Percentiles rank a stretch among this genome's conserved stretches.
Evolutionary conservation across 1,140 invertebrate species (phyloP).

Genomic region (Drosophila nebulosa): DNA sequence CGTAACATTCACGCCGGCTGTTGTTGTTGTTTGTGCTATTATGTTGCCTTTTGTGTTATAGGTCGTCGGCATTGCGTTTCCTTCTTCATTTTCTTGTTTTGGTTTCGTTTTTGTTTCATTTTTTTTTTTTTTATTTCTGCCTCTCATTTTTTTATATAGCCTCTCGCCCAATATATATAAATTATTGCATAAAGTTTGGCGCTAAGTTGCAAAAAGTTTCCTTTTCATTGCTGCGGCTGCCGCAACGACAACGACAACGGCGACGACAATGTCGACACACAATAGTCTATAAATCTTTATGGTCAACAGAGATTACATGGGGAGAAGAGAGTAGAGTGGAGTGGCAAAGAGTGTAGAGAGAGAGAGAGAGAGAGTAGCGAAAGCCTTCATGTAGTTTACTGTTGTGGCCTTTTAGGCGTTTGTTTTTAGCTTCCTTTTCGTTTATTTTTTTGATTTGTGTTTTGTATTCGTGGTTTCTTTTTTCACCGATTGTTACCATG

Average conservation of each 20-base stretch:
- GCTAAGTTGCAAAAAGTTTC: slow-evolving; percentile 80
- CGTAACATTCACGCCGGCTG: slow-evolving; percentile 35
- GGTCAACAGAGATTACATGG: slow-evolving; percentile 79
- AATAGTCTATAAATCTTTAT: slow-evolving; percentile 80
- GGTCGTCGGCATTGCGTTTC: slow-evolving; percentile 55
- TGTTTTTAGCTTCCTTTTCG: slow-evolving; percentile 11
- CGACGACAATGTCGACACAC: slow-evolving; percentile 57
- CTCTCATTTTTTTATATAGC: slow-evolving; percentile 45
- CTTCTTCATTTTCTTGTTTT: slow-evolving; percentile 26
- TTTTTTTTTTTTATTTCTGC: background rate
- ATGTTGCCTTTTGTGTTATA: slow-evolving; percentile 70
- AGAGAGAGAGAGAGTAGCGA: slow-evolving; percentile 8
- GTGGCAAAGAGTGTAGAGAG: slow-evolving; percentile 12
- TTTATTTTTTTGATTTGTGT: slow-evolving; percentile 72
- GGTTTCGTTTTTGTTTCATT: slow-evolving; percentile 32
- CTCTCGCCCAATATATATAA: slow-evolving; percentile 72
- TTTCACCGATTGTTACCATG: slow-evolving; percentile 42
- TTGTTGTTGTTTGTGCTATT: slow-evolving; percentile 45
- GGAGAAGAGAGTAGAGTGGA: slow-evolving; percentile 19
- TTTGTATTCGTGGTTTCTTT: slow-evolving; percentile 48
- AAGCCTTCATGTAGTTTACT: slow-evolving; percentile 68
- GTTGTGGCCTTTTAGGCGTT: slow-evolving; percentile 68
- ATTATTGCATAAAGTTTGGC: slow-evolving; percentile 80
- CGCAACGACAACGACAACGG: slow-evolving; percentile 16
- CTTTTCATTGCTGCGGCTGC: slow-evolving; percentile 56